Evolutionary conservation across 2,113 vertebrate species (phyloP).

Genomic region (Pogonocichla stellata): DNA sequence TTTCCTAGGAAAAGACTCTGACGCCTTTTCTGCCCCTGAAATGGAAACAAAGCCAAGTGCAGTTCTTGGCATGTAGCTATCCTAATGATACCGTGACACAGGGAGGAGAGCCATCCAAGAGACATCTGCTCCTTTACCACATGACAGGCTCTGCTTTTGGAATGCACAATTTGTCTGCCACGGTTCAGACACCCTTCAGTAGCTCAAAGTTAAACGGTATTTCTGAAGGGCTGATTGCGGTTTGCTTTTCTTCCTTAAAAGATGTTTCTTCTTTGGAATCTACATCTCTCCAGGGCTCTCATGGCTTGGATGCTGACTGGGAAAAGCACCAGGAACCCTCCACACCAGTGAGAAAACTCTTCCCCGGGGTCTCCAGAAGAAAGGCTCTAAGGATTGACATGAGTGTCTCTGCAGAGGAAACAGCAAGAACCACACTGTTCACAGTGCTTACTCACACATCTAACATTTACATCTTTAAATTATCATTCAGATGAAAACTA

Average conservation of each 20-base stretch:
- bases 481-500: background rate
- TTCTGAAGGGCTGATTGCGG: background rate
- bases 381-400: background rate
- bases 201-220: background rate
- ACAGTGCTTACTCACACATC: background rate
- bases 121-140: background rate
- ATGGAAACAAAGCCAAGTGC: background rate
- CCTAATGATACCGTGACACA: background rate
- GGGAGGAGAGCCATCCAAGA: slow-evolving; percentile 7
- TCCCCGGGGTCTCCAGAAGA: background rate
- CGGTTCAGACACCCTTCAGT: background rate
- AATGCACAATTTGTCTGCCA: background rate
- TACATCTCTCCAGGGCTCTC: background rate
- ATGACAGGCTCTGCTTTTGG: background rate
- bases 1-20: background rate
- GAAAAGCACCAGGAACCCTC: fast-evolving
- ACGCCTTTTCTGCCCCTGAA: background rate
- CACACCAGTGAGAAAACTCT: background rate
- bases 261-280: background rate
- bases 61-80: background rate
- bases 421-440: background rate
- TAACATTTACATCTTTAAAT: background rate
- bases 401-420: background rate
- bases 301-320: background rate
- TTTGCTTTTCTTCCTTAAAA: background rate